phyloP scores from a whole-genome alignment of 2,888 invertebrate genomes.

The Mactromeris polynyma region DNA sequence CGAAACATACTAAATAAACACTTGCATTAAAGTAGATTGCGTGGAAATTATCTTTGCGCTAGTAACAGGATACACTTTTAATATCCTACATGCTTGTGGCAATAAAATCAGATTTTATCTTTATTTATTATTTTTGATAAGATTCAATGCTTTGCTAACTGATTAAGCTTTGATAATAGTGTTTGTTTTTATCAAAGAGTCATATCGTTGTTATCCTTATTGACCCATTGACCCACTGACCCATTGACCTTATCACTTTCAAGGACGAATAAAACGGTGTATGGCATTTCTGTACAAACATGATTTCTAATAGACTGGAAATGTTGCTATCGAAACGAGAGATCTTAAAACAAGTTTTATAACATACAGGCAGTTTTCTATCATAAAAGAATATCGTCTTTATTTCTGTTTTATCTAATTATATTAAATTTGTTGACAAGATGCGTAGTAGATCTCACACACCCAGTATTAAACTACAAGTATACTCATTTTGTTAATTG shows the following conservation, averaged over 20 bases:
- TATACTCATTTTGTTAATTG: background rate
- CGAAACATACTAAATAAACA: no score
- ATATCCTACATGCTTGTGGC: no score
- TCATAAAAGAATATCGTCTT: background rate
- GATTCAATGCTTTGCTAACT: no score
- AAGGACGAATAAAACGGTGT: background rate
- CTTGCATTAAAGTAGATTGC: no score
- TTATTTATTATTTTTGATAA: no score
- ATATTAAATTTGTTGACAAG: no score
- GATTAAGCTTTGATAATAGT: no score
- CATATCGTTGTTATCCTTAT: background rate
- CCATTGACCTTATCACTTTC: background rate
- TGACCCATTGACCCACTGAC: background rate
- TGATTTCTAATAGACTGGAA: background rate
- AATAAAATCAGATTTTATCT: no score
- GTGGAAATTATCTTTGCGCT: no score
- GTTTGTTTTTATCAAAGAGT: no score
- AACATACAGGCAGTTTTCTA: background rate
- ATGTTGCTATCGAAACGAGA: background rate
- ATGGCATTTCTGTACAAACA: no score
- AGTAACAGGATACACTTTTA: no score
- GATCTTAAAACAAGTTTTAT: background rate
- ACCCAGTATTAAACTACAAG: background rate
- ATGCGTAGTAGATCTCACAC: background rate
- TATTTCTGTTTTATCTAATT: background rate